A percentile compares a stretch with the other conserved stretches of the same genome.
Conservation (phyloP, 2,797 vertebrate genomes). For the Coracias cyanogaster region DNA sequence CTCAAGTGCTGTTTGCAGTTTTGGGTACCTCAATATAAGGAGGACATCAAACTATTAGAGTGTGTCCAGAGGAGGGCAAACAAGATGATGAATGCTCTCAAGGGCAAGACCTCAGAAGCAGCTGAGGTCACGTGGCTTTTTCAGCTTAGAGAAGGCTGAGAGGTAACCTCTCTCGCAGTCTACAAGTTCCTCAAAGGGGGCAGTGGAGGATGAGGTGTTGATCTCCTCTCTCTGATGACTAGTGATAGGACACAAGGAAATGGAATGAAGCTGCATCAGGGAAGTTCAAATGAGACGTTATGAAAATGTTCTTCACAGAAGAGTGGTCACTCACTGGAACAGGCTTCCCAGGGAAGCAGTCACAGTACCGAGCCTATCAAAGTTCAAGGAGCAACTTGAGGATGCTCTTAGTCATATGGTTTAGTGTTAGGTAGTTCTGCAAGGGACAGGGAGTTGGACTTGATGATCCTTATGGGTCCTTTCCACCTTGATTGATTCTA, state of each 20-base stretch:
- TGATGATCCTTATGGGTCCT: not conserved
- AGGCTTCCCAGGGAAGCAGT: not conserved
- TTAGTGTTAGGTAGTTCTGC: not conserved
- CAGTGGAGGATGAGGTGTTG: fast-evolving
- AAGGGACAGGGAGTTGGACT: not conserved
- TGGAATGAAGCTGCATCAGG: not conserved
- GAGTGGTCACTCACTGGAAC: not conserved
- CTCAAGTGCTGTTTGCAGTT: not conserved
- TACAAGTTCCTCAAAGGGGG: not conserved
- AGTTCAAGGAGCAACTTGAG: not conserved
- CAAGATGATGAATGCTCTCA: not conserved
- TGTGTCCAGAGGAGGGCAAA: not conserved
- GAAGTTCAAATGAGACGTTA: not conserved
- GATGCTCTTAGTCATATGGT: not conserved
- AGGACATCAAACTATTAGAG: not conserved
- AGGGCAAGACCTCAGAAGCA: fast-evolving
- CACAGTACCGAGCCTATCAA: not conserved
- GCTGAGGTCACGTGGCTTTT: not conserved
- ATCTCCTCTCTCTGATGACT: not conserved
- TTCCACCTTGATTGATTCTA: not conserved
- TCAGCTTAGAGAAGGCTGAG: not conserved
- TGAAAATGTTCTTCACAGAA: not conserved
- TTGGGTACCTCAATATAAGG: not conserved
- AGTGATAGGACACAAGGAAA: fast-evolving
- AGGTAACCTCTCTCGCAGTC: not conserved